phyloP scores from a whole-genome alignment of 2,113 vertebrate genomes.

The Channa argus region DNA sequence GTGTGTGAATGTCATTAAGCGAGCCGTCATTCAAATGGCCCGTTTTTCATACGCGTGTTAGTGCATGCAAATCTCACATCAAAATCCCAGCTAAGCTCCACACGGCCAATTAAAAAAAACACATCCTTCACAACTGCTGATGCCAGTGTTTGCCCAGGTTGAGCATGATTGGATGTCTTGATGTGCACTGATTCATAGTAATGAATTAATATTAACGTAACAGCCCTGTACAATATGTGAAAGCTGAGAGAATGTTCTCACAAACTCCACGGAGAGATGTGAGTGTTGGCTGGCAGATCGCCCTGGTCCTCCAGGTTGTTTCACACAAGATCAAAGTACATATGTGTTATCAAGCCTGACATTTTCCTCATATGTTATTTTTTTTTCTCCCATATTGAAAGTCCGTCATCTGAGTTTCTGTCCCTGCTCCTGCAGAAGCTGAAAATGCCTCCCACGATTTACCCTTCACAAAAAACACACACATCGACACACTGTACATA shows the following conservation, averaged over 20 bases:
- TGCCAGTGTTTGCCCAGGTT: conserved; percentile 46
- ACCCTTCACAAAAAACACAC: conserved; percentile 26
- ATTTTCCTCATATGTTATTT: conserved; percentile 51
- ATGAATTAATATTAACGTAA: conserved; percentile 43
- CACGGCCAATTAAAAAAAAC: conserved; percentile 52
- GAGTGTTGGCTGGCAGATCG: conserved; percentile 7
- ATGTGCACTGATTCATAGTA: conserved; percentile 38
- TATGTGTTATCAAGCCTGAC: conserved; percentile 53
- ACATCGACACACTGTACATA: conserved; percentile 11
- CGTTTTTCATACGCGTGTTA: conserved; percentile 37
- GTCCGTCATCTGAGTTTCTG: conserved; percentile 24
- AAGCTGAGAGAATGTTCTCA: conserved; percentile 32
- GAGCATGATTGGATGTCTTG: conserved; percentile 10
- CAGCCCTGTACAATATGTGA: conserved; percentile 20
- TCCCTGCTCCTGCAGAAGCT: conserved; percentile 24
- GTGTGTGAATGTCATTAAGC: conserved; percentile 52
- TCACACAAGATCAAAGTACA: conserved; percentile 62
- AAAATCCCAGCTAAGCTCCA: conserved; percentile 47
- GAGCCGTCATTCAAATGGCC: conserved; percentile 29
- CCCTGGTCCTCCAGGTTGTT: conserved; percentile 36
- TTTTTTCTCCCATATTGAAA: neutral
- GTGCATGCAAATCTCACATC: conserved; percentile 45
- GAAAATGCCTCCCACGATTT: conserved; percentile 44
- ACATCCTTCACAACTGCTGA: conserved; percentile 49
- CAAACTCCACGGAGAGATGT: conserved; percentile 3